Evolutionary conservation across 2,113 vertebrate species (phyloP), one percentile per base, ranked within the genome.

Genomic region (Rattus rattus): DNA sequence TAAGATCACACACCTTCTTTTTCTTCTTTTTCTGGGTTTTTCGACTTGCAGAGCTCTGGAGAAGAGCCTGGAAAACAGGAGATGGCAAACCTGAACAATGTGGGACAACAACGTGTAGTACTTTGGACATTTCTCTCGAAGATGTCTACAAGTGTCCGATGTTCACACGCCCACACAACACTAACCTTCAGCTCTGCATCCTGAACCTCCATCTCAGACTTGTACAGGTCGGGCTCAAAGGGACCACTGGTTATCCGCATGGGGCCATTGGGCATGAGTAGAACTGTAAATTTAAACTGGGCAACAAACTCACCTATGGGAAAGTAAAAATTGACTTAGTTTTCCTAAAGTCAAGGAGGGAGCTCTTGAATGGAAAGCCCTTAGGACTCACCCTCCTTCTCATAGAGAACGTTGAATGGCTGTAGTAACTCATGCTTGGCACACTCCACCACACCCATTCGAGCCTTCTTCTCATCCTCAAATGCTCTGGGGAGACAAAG

Each of bases 21-120:
- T 99, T 99, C 99, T 99, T 99, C 98, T 99, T 99, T 98, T 99
- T 99, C 98, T 99, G 99, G 67, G 99, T 99, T 99, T 99, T 99
- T 73, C 99, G 98, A 98, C 99, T 99, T 92, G 99, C 99, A 69
- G 99, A 99, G 98, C 99, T 99, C 93, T 99, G 99, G 97, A 99
- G 99, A 90, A 99, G 99, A 97, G 99, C 99, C 99, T 99, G 92
- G 49, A 96, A 81, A 92, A 49, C 17, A 91, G 52, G 36, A 88
- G 65, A 94, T 92, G 75, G 80, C 54, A 17, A 0, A 7, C 28
- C 4, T 94, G 67, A 97, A 36, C 36, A 88, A 92, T 47, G 11
- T 2, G 5, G 43, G 89, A 81, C 63, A 14, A 22, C 49, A 19
- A 49, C 84, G 26, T 11, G 12, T 39, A 72, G 17, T 0, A 39